Evolutionary conservation across 2,113 vertebrate species (phyloP).

Genomic region (Zeus faber): DNA sequence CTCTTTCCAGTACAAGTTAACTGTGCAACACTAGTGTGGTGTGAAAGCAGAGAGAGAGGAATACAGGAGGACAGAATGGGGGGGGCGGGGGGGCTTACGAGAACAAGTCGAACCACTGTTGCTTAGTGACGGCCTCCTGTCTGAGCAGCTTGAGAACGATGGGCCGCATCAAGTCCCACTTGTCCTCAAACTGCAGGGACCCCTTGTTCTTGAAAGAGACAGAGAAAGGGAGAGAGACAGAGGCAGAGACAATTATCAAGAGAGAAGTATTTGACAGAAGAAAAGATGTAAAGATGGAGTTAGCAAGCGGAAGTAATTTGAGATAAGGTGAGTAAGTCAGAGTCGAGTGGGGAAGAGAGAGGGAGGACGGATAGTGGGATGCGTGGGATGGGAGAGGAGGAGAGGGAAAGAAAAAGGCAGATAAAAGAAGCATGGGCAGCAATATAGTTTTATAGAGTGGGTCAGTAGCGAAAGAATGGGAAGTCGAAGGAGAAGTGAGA

Average conservation of each 20-base stretch:
- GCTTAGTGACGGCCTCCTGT: constrained; percentile 97
- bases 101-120: constrained; percentile 98
- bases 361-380: neutral
- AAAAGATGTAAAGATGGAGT: too few relatives aligned
- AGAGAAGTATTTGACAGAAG: constrained; percentile 10
- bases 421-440: neutral
- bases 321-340: too few relatives aligned
- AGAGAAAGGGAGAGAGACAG: neutral
- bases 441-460: neutral
- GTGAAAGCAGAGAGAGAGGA: neutral
- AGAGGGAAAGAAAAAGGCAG: neutral
- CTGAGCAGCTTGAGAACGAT: constrained; percentile 97
- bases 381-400: neutral
- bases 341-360: neutral
- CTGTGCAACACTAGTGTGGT: too few relatives aligned
- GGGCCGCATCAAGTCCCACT: constrained; percentile 99
- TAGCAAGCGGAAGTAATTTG: too few relatives aligned
- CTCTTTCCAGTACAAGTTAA: too few relatives aligned
- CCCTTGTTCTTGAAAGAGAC: constrained; percentile 87
- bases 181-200: constrained; percentile 98
- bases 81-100: constrained; percentile 85
- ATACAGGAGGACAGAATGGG: neutral
- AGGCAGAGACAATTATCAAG: neutral
- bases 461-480: neutral
- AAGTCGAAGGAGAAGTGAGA: neutral